Conservation (phyloP, 2,113 vertebrate species). For the Anhinga rufa region DNA sequence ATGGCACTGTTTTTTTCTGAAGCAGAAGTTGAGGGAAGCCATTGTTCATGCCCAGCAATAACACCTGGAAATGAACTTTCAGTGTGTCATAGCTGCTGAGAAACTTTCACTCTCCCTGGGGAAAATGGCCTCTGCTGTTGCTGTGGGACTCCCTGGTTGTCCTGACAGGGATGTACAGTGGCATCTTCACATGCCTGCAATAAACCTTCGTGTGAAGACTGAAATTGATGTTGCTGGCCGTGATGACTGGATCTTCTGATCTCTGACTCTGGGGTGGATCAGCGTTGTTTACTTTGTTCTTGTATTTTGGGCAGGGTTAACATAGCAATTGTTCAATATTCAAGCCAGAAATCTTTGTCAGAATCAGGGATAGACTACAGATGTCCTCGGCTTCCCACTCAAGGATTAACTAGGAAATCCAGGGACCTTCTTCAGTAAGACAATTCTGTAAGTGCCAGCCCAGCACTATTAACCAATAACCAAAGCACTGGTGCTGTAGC, state of each 20-base stretch:
- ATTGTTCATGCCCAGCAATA: background rate
- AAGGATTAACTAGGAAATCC: background rate
- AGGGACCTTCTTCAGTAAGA: background rate
- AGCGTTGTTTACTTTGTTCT: background rate
- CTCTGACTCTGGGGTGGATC: background rate
- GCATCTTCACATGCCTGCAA: background rate
- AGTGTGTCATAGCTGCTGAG: background rate
- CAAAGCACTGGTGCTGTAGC: background rate
- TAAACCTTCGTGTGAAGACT: background rate
- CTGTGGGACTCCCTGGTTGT: background rate
- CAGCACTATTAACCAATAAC: background rate
- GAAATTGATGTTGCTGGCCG: background rate
- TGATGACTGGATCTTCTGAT: background rate
- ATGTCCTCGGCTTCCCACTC: background rate
- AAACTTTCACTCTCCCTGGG: background rate
- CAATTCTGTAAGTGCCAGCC: background rate
- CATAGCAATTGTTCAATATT: background rate
- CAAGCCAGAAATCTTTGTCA: background rate
- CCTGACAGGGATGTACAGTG: background rate
- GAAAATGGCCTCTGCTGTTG: background rate
- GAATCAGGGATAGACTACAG: background rate
- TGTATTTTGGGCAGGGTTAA: background rate
- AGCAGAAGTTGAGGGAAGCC: background rate
- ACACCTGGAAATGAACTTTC: background rate
- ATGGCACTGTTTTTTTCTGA: background rate